A percentile compares a stretch with the other conserved stretches of the same genome.
Evolutionary conservation across 2,113 vertebrate species (phyloP).

Genomic region (Oryzias melastigma): DNA sequence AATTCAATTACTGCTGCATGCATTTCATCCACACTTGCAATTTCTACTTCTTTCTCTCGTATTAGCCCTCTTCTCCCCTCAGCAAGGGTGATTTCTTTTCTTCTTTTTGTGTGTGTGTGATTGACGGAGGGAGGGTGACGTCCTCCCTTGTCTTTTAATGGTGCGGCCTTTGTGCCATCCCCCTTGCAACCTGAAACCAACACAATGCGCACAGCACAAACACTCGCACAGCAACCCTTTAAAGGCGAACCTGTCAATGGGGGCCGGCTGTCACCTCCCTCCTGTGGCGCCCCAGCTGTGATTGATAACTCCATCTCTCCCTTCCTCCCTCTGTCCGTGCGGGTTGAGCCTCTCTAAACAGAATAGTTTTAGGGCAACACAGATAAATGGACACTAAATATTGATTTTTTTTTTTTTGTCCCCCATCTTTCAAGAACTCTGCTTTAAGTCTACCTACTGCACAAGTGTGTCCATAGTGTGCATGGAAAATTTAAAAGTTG

Average conservation of each 20-base stretch:
- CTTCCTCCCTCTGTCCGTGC: constrained; percentile 26
- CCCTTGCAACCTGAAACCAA: constrained; percentile 68
- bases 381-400: neutral
- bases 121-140: constrained; percentile 69
- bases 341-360: constrained; percentile 28
- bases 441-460: no score
- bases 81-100: constrained; percentile 34
- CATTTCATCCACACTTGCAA: neutral
- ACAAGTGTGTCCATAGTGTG: no score
- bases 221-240: constrained; percentile 51
- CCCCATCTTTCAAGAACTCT: neutral
- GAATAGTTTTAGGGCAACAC: neutral
- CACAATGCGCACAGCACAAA: constrained; percentile 48
- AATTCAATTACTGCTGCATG: neutral
- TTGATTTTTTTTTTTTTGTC: neutral
- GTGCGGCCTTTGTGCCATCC: constrained; percentile 74
- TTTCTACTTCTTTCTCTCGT: neutral
- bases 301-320: constrained; percentile 69
- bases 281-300: constrained; percentile 59
- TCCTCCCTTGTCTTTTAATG: constrained; percentile 80
- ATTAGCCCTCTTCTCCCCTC: constrained; percentile 4
- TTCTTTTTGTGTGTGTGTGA: constrained; percentile 44
- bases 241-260: constrained; percentile 68
- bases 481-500: no score
- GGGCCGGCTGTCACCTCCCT: constrained; percentile 64